Conservation (phyloP, 2,888 invertebrate species). For the Chrysomela aeneicollis region DNA sequence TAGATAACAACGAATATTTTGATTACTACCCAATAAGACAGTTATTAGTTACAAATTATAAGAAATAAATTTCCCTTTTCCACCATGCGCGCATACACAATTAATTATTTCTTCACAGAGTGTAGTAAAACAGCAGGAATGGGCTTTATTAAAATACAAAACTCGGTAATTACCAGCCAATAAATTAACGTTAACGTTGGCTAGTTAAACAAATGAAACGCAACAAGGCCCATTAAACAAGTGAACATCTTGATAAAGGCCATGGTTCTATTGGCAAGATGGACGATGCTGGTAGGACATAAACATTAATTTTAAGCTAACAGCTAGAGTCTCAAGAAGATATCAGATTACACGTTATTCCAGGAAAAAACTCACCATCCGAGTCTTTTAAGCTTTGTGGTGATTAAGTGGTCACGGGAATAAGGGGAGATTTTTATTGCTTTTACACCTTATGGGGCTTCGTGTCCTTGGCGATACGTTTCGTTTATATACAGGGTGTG, state of each 20-base stretch:
- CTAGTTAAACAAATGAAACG: constrained; percentile 55
- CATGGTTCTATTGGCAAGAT: constrained; percentile 58
- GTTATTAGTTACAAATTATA: neutral
- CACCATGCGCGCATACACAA: neutral
- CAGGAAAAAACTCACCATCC: constrained; percentile 57
- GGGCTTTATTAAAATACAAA: constrained; percentile 32
- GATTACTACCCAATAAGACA: neutral
- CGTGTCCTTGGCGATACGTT: constrained; percentile 32
- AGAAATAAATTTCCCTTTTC: neutral
- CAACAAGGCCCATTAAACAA: constrained; percentile 61
- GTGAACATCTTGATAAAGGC: constrained; percentile 63
- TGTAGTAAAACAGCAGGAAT: constrained; percentile 19
- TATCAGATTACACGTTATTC: constrained; percentile 61
- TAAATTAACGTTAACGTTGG: constrained; percentile 41
- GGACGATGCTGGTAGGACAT: constrained; percentile 59
- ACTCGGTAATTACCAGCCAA: constrained; percentile 34
- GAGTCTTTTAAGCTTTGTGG: constrained; percentile 51
- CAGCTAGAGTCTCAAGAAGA: constrained; percentile 56
- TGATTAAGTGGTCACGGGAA: constrained; percentile 56
- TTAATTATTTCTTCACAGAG: constrained; percentile 13
- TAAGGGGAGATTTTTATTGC: constrained; percentile 49
- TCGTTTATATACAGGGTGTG: too few relatives aligned
- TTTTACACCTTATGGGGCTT: constrained; percentile 43
- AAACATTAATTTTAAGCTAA: constrained; percentile 63
- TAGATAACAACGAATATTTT: too few relatives aligned